A percentile compares a stretch with the other conserved stretches of the same genome.
These are phyloP conservation scores for Lophura nycthemera DNA, from an alignment of 2,113 vertebrate genomes.

Conservation along the genomic window DNA sequence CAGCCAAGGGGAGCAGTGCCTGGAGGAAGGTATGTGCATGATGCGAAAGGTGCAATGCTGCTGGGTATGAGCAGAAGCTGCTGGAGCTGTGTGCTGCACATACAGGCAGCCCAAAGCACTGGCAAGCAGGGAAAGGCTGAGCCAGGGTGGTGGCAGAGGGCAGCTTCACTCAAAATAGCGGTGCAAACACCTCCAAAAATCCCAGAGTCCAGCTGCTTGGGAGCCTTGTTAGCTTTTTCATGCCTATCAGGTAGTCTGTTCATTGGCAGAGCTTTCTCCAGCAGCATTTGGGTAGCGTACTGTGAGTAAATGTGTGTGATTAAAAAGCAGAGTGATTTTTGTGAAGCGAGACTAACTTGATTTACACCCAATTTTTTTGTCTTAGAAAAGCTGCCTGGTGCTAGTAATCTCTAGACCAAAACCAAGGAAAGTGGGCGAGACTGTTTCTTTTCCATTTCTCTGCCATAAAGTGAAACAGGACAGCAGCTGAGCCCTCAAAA, in stretches of 20 bases:
- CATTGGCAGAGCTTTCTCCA: background rate
- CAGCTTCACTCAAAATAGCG: background rate
- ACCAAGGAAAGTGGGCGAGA: background rate
- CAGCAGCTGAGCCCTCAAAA: background rate
- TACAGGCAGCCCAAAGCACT: fast-evolving
- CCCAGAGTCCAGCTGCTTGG: background rate
- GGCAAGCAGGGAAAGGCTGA: background rate
- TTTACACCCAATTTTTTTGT: background rate
- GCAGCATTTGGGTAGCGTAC: background rate
- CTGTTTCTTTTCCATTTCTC: background rate
- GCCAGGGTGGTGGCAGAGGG: background rate
- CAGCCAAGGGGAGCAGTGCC: background rate
- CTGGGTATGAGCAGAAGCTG: background rate
- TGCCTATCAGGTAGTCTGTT: background rate
- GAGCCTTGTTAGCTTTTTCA: background rate
- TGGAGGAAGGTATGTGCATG: background rate
- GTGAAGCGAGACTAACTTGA: background rate
- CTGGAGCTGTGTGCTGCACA: background rate
- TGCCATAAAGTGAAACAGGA: background rate
- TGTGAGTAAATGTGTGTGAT: background rate
- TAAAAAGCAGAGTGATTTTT: background rate
- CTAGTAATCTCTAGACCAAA: background rate
- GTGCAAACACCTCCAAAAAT: fast-evolving
- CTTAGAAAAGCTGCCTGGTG: background rate
- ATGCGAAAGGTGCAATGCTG: background rate